Evolutionary conservation across 1,140 invertebrate species (phyloP), one percentile per base, ranked within the genome.

Genomic region (Octopus sinensis): DNA sequence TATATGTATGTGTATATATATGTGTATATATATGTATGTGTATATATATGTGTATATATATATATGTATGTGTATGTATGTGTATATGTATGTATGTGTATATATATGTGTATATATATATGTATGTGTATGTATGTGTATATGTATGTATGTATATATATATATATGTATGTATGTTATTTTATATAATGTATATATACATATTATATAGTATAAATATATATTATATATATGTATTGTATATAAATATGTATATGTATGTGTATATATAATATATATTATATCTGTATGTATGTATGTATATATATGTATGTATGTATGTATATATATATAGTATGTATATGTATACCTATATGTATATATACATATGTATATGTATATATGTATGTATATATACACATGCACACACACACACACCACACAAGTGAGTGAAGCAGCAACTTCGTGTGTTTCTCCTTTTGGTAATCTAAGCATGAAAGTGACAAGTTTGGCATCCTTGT

Each of bases 1-100:
- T 62, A 62, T 62, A 62, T 62, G 17, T 62, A 62, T 62, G 56
- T 62, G 17, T 62, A 62, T 62, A 62, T 62, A 62, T 62, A 17
- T 62, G 17, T 62, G 17, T 62, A 62, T 62, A 62, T 62, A 62
- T 62, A 62, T 62, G 17, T 62, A 17, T 62, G 17, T 62, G 17
- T 62, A 62, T 62, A 62, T 62, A 62, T 62, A 62, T 62, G 56
- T 62, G 17, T 62, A 62, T 62, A 62, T 62, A 62, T 62, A 62
- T 62, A 62, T 62, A 62, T 62, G 17, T 62, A 62, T 62, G 17
- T 62, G 56, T 62, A 62, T 62, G 17, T 62, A 62, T 62, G 17
- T 62, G 56, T 62, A 62, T 62, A 62, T 62, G 17, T 62, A 62
- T 62, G 17, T 62, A 62, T 62, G 17, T 62, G 17, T 62, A 62